Percentiles rank a stretch among this genome's conserved stretches.
phyloP scores from a whole-genome alignment of 2,113 vertebrate genomes.

The Channa argus region DNA sequence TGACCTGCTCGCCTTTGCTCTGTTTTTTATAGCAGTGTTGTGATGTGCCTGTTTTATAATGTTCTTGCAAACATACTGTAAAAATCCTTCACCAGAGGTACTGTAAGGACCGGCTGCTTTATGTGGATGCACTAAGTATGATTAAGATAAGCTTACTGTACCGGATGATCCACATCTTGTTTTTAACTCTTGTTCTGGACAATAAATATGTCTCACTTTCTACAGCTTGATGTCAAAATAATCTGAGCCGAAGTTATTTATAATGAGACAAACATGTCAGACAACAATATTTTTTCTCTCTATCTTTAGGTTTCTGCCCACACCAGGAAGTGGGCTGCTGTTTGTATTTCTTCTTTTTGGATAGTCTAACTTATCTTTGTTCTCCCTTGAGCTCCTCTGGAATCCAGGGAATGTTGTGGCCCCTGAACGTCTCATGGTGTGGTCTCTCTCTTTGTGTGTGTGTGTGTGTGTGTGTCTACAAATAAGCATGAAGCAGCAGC shows the following conservation, averaged over 20 bases:
- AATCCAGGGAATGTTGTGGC: constrained; percentile 73
- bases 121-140: too few species aligned
- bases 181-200: not conserved
- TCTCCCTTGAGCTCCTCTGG: constrained; percentile 64
- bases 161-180: not conserved
- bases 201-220: not conserved
- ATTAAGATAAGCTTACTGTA: too few species aligned
- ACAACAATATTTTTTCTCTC: constrained; percentile 53
- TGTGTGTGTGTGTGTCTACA: constrained; percentile 15
- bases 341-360: constrained; percentile 52
- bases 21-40: constrained; percentile 25
- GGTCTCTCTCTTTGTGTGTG: constrained; percentile 8
- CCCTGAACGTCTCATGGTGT: constrained; percentile 52
- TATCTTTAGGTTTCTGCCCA: constrained; percentile 50
- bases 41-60: constrained; percentile 16
- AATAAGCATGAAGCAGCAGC: constrained; percentile 63
- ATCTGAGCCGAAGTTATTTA: constrained; percentile 28
- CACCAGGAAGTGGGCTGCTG: constrained; percentile 56
- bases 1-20: constrained; percentile 41
- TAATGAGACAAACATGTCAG: constrained; percentile 35
- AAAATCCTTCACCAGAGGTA: not conserved
- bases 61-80: constrained; percentile 26
- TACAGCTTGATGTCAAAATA: not conserved
- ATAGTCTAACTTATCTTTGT: constrained; percentile 53
- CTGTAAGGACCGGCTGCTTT: not conserved